Evolutionary conservation across 2,113 vertebrate species (phyloP).

Genomic region (Ctenomys sociabilis): DNA sequence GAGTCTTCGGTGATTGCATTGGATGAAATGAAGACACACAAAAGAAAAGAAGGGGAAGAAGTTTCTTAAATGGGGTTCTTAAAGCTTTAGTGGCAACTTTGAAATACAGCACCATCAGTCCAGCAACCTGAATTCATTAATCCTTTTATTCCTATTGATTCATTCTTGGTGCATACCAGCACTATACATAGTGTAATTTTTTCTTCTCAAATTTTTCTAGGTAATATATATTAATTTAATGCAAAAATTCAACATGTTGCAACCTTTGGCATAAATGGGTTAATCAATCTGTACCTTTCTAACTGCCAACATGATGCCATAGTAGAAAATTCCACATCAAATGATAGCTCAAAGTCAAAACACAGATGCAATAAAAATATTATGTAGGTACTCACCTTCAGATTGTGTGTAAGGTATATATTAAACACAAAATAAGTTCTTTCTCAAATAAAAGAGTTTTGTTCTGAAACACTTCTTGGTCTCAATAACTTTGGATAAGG

Average conservation of each 20-base stretch:
- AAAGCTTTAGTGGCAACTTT: background rate
- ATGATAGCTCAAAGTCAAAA: background rate
- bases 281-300: background rate
- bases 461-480: background rate
- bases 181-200: background rate
- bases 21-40: background rate
- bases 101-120: background rate
- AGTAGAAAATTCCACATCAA: background rate
- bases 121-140: background rate
- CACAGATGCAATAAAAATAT: background rate
- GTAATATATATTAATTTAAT: background rate
- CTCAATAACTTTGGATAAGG: background rate
- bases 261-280: background rate
- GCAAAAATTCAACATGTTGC: background rate
- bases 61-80: background rate
- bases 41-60: background rate
- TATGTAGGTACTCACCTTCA: background rate
- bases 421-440: background rate
- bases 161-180: background rate
- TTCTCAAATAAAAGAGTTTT: background rate
- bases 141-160: background rate
- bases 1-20: background rate
- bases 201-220: background rate
- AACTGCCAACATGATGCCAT: background rate
- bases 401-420: background rate